Evolutionary conservation across 2,113 vertebrate genomes (phyloP), one percentile per base, ranked within the genome.

Genomic region (Ammodramus savannarum): DNA sequence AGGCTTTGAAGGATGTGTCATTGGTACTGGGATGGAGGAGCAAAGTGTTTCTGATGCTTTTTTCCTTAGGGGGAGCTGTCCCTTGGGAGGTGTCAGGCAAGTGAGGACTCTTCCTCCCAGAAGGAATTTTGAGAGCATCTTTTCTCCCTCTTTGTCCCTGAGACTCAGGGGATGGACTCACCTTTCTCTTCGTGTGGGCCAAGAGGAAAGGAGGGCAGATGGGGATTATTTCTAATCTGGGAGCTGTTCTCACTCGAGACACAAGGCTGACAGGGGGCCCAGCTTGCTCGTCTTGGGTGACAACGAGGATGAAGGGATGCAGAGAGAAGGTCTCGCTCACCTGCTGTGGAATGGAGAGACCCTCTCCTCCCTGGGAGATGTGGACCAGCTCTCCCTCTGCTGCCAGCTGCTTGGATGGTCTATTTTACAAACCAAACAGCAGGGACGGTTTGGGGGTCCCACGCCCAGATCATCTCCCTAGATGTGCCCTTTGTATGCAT

Each of bases 301-400:
- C 16, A 29, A 6, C 0, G 0, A 57, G 46, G 32, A 46, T 4
- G 12, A 77, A 48, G 16, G 13, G 15, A 21, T 1, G 0, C 0
- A 1, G 38, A 36, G 63, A 73, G 15, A n/a, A 55, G 16, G 16
- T 72, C 29, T 38, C 14, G 7, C 22, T 48, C 26, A 7, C 22
- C 18, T 6, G 7, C 38, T 14, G 6, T 36, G n/a, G 34, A 41
- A 48, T 55, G 26, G 17, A 71, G 55, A 65, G 49, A 15, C 11
- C 15, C n/a, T 31, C 34, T 46, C 9, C 34, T 29, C 21, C 7
- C 29, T 6, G 10, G 36, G 27, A 54, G 20, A 3, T 14, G 19
- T 0, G 3, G 49, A 32, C 10, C 55, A 36, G 39, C 36, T 69
- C 54, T 72, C 39, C 44, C 43, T 65, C 51, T 6, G 5, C 38